Percentiles rank a stretch among this genome's conserved stretches.
Evolutionary conservation across 2,888 invertebrate genomes (phyloP).

Genomic region (Orthonevra nobilis): DNA sequence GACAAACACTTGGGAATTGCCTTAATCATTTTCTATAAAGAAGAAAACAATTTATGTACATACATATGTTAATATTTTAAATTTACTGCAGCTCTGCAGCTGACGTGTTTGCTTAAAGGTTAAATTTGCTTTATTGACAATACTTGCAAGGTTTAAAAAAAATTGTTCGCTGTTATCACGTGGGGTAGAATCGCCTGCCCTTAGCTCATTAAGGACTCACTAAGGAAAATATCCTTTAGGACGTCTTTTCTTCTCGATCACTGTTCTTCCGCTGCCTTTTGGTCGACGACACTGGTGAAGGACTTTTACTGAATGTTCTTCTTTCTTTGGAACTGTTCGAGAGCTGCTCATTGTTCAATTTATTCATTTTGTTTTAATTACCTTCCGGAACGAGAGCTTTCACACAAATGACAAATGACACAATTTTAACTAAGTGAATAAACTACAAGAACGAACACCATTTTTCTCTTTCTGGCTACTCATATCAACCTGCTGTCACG

Average conservation of each 20-base stretch:
- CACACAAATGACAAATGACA: too few species aligned
- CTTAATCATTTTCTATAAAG: background rate
- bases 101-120: background rate
- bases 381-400: too few species aligned
- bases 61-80: background rate
- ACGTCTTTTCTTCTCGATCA: background rate
- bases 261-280: background rate
- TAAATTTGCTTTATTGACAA: background rate
- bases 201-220: too few species aligned
- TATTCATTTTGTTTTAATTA: too few species aligned
- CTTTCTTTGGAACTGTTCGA: too few species aligned
- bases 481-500: too few species aligned
- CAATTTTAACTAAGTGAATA: too few species aligned
- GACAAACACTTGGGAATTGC: background rate
- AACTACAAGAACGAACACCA: too few species aligned
- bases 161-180: background rate
- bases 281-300: background rate
- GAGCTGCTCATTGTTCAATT: too few species aligned
- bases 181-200: background rate
- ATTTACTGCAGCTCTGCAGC: background rate
- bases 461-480: too few species aligned
- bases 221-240: too few species aligned
- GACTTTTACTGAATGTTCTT: background rate
- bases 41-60: background rate
- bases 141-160: background rate